Percentiles rank a stretch among this genome's conserved stretches.
phyloP scores from a whole-genome alignment of 2,113 vertebrate genomes.

The Brevimyrus niger region DNA sequence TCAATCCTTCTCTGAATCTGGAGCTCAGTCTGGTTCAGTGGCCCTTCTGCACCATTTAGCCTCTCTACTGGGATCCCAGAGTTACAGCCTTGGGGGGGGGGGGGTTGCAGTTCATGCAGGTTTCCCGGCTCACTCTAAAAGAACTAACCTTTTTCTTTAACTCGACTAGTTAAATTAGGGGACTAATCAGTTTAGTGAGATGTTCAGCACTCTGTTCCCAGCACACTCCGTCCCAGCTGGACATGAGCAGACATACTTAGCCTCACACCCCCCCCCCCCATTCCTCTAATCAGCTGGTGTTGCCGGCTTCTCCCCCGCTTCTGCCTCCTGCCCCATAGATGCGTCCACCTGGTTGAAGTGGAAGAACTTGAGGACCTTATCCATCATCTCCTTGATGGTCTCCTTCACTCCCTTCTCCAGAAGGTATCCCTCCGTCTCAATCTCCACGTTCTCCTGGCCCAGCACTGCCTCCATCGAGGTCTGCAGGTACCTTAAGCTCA shows the following conservation, averaged over 20 bases:
- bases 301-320: slow-evolving; percentile 44
- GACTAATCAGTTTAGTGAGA: not conserved
- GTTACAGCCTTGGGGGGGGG: not conserved
- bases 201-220: not conserved
- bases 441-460: slow-evolving; percentile 57
- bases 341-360: slow-evolving; percentile 49
- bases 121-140: not conserved
- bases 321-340: not conserved
- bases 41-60: not conserved
- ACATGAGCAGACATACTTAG: not conserved
- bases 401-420: slow-evolving; percentile 67
- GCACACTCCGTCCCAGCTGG: not conserved
- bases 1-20: not conserved
- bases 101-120: not conserved
- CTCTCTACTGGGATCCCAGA: not conserved
- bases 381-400: slow-evolving; percentile 52
- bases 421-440: slow-evolving; percentile 69
- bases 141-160: not conserved
- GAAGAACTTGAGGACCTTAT: slow-evolving; percentile 35
- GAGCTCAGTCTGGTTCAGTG: not conserved
- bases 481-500: slow-evolving; percentile 72
- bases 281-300: slow-evolving; percentile 46
- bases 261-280: too few species aligned
- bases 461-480: slow-evolving; percentile 67
- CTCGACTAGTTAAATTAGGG: not conserved